A percentile compares a stretch with the other conserved stretches of the same genome.
These are phyloP conservation scores for Chrosomus eos DNA, from an alignment of 2,797 vertebrate species.

Conservation along the genomic window DNA sequence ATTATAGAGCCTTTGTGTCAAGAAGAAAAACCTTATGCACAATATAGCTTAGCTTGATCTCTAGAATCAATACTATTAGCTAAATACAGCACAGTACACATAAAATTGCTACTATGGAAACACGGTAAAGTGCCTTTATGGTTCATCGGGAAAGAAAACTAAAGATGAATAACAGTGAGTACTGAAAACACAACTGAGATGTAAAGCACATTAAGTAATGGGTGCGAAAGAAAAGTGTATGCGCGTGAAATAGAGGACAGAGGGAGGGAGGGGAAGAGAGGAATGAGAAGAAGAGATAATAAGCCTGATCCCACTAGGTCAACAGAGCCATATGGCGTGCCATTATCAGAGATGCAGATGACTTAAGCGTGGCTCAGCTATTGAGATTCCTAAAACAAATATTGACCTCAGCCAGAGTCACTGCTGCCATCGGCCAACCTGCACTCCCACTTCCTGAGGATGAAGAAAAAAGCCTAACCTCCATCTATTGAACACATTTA, in stretches of 20 bases:
- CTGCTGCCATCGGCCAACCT: constrained; percentile 69
- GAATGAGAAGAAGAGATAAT: constrained; percentile 52
- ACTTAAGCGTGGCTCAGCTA: constrained; percentile 80
- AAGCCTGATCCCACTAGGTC: constrained; percentile 78
- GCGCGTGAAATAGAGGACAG: constrained; percentile 12
- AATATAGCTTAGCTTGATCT: too few species aligned
- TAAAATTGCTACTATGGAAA: not conserved
- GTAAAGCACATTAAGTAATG: constrained; percentile 16
- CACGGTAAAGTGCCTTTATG: not conserved
- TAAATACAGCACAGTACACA: not conserved
- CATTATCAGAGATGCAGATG: constrained; percentile 87
- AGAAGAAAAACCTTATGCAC: not conserved
- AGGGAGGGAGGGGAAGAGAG: constrained; percentile 23
- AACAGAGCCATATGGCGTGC: constrained; percentile 86
- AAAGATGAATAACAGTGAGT: not conserved
- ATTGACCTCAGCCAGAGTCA: constrained; percentile 85
- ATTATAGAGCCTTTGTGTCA: not conserved
- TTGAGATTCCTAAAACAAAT: constrained; percentile 88
- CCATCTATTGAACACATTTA: constrained; percentile 20
- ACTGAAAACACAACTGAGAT: not conserved
- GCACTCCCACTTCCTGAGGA: constrained; percentile 66
- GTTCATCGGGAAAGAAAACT: not conserved
- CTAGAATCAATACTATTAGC: not conserved
- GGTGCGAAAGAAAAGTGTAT: constrained; percentile 14
- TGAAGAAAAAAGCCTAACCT: constrained; percentile 36